phyloP scores from a whole-genome alignment of 2,888 invertebrate genomes.

The Marronus borbonicus region DNA sequence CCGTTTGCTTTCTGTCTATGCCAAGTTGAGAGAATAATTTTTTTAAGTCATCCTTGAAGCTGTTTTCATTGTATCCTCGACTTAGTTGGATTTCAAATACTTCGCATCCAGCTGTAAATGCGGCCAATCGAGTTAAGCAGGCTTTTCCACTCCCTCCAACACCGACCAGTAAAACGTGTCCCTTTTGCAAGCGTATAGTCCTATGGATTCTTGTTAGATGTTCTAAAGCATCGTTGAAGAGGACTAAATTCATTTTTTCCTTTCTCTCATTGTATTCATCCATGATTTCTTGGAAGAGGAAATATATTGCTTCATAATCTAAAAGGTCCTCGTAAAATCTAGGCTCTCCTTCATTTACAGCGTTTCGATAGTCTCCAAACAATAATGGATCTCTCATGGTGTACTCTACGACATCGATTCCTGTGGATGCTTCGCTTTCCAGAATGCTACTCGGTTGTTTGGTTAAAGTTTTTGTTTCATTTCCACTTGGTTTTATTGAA shows the following conservation, averaged over 20 bases:
- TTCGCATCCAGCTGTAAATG: conserved; percentile 88
- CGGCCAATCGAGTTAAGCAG: conserved; percentile 83
- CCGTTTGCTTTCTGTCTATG: conserved; percentile 83
- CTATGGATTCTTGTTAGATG: conserved; percentile 92
- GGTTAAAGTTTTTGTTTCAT: too few relatives aligned
- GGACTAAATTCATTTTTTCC: conserved; percentile 83
- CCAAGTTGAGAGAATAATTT: conserved; percentile 83
- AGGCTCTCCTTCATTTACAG: conserved; percentile 84
- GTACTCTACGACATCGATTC: conserved; percentile 75
- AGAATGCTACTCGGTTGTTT: too few relatives aligned
- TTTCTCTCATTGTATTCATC: conserved; percentile 88
- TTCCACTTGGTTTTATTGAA: background rate
- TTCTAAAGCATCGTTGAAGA: conserved; percentile 94
- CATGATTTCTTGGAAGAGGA: conserved; percentile 90
- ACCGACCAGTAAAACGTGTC: conserved; percentile 89
- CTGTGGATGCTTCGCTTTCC: conserved; percentile 68
- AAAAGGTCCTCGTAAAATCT: conserved; percentile 91
- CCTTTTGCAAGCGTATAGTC: conserved; percentile 85
- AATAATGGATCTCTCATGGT: conserved; percentile 86
- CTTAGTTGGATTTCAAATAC: conserved; percentile 87
- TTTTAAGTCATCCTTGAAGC: conserved; percentile 92
- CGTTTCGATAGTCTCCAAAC: conserved; percentile 91
- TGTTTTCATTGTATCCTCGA: conserved; percentile 87
- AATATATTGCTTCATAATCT: conserved; percentile 92
- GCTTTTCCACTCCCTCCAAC: conserved; percentile 94